A percentile compares a stretch with the other conserved stretches of the same genome.
phyloP scores from a whole-genome alignment of 2,888 invertebrate genomes.

The Bibio marci region DNA sequence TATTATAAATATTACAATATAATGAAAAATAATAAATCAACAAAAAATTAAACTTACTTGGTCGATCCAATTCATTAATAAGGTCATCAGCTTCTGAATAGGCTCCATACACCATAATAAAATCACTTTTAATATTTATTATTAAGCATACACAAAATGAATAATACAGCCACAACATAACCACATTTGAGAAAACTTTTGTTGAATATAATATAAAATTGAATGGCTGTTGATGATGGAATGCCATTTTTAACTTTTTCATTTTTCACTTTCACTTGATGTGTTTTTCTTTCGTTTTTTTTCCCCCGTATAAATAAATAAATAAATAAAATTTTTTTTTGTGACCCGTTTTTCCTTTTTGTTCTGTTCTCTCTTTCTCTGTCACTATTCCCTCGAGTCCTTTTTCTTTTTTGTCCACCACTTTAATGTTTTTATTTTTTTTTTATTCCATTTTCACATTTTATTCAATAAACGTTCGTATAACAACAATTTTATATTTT shows the following conservation, averaged over 20 bases:
- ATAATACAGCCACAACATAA: slow-evolving; percentile 22
- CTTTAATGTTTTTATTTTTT: no score
- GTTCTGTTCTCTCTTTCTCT: no score
- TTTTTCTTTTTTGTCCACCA: no score
- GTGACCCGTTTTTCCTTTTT: no score
- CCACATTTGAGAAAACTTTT: slow-evolving; percentile 16
- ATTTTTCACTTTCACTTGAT: not conserved
- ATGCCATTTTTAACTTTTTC: slow-evolving; percentile 4
- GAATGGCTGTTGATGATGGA: slow-evolving; percentile 7
- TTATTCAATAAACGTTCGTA: no score
- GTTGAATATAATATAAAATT: slow-evolving; percentile 7
- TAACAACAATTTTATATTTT: no score
- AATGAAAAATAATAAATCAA: no score
- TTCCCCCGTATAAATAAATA: no score
- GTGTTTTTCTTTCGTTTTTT: not conserved
- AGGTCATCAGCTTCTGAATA: slow-evolving; percentile 29
- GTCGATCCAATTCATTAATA: slow-evolving; percentile 29
- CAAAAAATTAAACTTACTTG: slow-evolving; percentile 19
- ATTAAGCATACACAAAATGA: slow-evolving; percentile 17
- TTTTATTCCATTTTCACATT: no score
- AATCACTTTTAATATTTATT: slow-evolving; percentile 12
- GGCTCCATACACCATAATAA: slow-evolving; percentile 15
- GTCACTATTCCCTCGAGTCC: no score
- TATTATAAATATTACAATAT: no score
- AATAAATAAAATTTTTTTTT: no score